Conservation (phyloP, 2,113 vertebrate species). For the Onychostruthus taczanowskii region DNA sequence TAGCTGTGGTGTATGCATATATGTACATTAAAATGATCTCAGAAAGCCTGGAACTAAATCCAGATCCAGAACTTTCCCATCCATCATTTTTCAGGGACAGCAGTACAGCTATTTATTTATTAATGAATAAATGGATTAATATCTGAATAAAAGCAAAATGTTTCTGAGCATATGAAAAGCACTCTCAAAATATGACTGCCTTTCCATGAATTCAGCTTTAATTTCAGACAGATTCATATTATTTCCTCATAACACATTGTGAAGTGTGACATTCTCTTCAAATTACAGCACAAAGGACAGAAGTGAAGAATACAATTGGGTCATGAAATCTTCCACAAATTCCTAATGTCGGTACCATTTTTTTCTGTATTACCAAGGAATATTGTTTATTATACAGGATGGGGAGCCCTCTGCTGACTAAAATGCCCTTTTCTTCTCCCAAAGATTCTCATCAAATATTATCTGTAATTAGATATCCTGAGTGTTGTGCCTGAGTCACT, state of each 20-base stretch:
- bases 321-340: background rate
- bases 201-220: background rate
- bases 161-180: background rate
- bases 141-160: background rate
- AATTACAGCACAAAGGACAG: background rate
- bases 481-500: background rate
- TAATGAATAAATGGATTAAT: background rate
- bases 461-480: background rate
- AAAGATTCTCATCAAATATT: background rate
- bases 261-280: background rate
- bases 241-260: background rate
- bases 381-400: background rate
- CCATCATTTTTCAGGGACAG: background rate
- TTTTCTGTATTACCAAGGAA: background rate
- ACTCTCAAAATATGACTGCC: background rate
- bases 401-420: conserved; percentile 44
- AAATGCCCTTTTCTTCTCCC: background rate
- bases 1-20: background rate
- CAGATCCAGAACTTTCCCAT: background rate
- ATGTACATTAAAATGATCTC: background rate
- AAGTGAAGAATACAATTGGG: background rate
- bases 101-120: background rate
- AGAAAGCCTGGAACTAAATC: background rate
- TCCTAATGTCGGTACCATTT: background rate
- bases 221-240: background rate